These are phyloP conservation scores for Nesoenas mayeri DNA, from an alignment of 2,113 vertebrate genomes.

Conservation along the genomic window DNA sequence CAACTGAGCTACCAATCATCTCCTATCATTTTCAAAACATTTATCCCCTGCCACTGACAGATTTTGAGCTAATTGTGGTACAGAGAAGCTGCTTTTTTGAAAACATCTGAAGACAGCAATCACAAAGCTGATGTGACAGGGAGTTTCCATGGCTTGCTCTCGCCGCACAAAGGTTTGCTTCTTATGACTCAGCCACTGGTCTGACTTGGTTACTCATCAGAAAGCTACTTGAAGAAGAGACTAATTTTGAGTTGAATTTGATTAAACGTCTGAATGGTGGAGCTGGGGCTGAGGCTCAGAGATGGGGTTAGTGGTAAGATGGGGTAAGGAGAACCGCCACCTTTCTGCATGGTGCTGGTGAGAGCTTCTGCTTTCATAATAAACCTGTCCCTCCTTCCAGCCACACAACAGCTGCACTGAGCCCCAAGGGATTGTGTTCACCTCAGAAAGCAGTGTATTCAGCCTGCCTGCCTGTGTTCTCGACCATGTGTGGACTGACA, in stretches of 20 bases:
- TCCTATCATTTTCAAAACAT: conserved; percentile 33
- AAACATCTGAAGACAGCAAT: conserved; percentile 19
- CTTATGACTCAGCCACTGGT: conserved; percentile 40
- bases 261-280: background rate
- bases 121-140: conserved; percentile 27
- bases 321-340: background rate
- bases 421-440: background rate
- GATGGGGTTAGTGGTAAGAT: background rate
- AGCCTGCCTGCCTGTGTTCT: background rate
- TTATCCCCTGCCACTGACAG: background rate
- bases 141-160: conserved; percentile 20
- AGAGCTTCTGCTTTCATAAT: background rate
- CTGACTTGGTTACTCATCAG: background rate
- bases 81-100: background rate
- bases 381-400: background rate
- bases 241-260: background rate
- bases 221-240: background rate
- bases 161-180: background rate
- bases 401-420: background rate
- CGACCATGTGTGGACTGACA: rapidly evolving
- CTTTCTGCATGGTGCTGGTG: background rate
- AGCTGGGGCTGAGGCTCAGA: background rate
- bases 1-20: background rate
- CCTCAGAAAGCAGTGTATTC: background rate
- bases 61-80: background rate